Percentiles rank a stretch among this genome's conserved stretches.
phyloP scores from a whole-genome alignment of 2,113 vertebrate species.

The Promerops cafer region DNA sequence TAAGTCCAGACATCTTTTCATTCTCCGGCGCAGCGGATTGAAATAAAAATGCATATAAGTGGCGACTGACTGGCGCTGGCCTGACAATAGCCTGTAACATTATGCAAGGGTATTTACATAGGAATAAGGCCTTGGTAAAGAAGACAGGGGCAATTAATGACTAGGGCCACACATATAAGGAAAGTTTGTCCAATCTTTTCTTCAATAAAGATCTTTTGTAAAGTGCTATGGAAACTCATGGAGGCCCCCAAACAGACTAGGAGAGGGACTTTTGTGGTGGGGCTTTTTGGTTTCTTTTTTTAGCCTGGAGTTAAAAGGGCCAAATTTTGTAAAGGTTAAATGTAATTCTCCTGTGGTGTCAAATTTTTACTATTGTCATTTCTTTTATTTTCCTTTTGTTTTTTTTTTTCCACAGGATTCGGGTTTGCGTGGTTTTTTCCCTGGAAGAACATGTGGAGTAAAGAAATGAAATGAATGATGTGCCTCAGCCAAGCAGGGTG shows the following conservation, averaged over 20 bases:
- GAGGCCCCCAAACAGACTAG: conserved; percentile 69
- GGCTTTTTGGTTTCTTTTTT: not conserved
- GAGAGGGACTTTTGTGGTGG: conserved; percentile 39
- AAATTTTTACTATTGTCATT: not conserved
- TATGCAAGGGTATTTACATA: conserved; percentile 86
- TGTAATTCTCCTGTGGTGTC: not conserved
- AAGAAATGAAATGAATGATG: not conserved
- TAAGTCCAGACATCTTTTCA: conserved; percentile 83
- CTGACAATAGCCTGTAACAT: conserved; percentile 81
- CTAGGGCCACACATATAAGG: conserved; percentile 75
- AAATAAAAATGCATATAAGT: conserved; percentile 79
- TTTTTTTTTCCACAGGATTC: accelerated
- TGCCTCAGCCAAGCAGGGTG: not conserved
- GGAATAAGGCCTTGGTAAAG: conserved; percentile 77
- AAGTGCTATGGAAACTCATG: conserved; percentile 74
- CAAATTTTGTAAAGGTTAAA: conserved; percentile 39
- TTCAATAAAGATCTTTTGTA: conserved; percentile 76
- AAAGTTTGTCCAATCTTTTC: conserved; percentile 74
- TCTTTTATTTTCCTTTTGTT: accelerated
- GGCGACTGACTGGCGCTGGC: conserved; percentile 76
- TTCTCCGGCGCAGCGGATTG: conserved; percentile 72
- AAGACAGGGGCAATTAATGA: conserved; percentile 75
- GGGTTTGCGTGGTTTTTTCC: not conserved
- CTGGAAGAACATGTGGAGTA: not conserved
- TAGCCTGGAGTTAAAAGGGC: not conserved